Evolutionary conservation across 1,140 invertebrate species (phyloP).

Genomic region (Muscidifurax raptorellus): DNA sequence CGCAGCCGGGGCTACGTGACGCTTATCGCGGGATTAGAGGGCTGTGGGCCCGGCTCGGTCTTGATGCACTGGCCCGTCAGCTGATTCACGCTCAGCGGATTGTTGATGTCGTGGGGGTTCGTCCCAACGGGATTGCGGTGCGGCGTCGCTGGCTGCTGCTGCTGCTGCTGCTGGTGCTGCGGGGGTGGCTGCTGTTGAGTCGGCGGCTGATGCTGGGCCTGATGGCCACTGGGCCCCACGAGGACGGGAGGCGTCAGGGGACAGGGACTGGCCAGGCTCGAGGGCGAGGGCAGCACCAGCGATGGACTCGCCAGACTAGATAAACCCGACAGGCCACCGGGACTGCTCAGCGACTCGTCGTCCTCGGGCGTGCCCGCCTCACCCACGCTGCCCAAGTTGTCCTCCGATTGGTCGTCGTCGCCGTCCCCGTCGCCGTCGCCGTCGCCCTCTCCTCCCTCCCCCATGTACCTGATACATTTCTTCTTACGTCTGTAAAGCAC

Average conservation of each 20-base stretch:
- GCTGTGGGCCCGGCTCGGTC: constrained; percentile 73
- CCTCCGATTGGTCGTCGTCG: constrained; percentile 84
- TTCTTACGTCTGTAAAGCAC: constrained; percentile 93
- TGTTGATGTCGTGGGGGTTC: constrained; percentile 93
- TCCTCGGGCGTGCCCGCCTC: constrained; percentile 82
- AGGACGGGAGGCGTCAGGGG: constrained; percentile 73
- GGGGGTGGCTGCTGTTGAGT: constrained; percentile 50
- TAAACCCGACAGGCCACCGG: constrained; percentile 84
- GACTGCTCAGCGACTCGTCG: constrained; percentile 86
- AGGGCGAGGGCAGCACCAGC: constrained; percentile 81
- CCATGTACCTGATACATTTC: constrained; percentile 97
- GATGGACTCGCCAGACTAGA: constrained; percentile 87
- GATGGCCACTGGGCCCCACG: constrained; percentile 40
- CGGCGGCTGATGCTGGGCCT: constrained; percentile 18
- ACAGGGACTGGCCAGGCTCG: constrained; percentile 81
- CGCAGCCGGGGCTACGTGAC: constrained; percentile 76
- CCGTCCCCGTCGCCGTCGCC: constrained; percentile 80
- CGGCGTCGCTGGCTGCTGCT: constrained; percentile 71
- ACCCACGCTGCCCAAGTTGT: constrained; percentile 86
- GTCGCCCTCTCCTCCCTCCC: constrained; percentile 82
- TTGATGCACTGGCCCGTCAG: constrained; percentile 85
- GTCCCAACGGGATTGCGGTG: constrained; percentile 89
- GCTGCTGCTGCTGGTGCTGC: constrained; percentile 55
- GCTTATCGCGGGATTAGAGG: constrained; percentile 78
- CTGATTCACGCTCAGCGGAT: constrained; percentile 92